Base-by-base conservation (phyloP, 2,888 invertebrate genomes). In the Harpalus rufipes region DNA sequence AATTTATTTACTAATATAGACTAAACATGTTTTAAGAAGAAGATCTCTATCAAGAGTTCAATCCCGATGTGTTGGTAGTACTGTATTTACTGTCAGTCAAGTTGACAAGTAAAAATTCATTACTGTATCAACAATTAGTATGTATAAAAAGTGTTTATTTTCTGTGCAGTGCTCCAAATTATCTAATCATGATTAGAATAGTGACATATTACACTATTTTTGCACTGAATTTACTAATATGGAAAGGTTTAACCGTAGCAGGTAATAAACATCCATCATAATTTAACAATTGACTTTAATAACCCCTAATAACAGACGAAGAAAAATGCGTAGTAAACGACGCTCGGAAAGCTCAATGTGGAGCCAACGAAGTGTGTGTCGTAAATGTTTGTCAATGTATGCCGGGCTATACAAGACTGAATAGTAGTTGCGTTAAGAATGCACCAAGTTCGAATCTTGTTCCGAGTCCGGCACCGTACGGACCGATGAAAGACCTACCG, bases 341-440 rank as follows among this genome's bases (percentile, higher is more conserved):
- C 80, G 81, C 88, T 41, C 81, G 79, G 39, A 86, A 87, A 25
- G 84, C 85, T 10, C 86, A 88, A 59, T 90, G 90, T 87, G 86
- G 87, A 1, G 87, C 86, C n/a, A 87, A 87, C 25, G 90, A 90
- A 87, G 86, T 87, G 7, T 91, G 91, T 86, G 87, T 86, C 12
- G 85, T 86, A 51, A 86, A 86, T n/a, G 44, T 63, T 65, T 90
- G 90, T 86, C 86, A 88, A 84, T 91, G 91, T 86, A 85, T 86
- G 39, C 88, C 88, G 10, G 89, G 88, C 7, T 89, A 87, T 86
- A 86, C 86, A 39, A 82, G 87, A 59, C 80, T 87, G 51, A 88
- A 89, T 51, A 87, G 86, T 21, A 87, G 87, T 8, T 88, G 88
- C 84, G 81, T 85, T 16, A 86, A 81, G 59, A 85, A 74, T 41